Percentiles rank a stretch among this genome's conserved stretches.
Evolutionary conservation across 2,113 vertebrate genomes (phyloP).

Genomic region (Acrocephalus kingi): DNA sequence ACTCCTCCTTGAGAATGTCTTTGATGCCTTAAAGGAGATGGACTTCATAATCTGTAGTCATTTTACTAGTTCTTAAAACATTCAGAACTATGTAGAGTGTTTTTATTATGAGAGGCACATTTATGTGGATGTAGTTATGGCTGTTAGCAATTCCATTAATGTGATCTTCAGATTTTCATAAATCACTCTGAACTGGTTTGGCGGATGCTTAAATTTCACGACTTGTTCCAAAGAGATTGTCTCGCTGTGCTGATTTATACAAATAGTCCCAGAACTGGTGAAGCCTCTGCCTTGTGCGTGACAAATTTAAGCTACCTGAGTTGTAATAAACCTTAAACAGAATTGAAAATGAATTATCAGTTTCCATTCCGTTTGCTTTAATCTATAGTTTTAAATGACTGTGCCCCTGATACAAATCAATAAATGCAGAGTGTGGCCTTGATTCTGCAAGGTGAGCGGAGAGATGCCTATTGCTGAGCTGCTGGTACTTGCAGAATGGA

Average conservation of each 20-base stretch:
- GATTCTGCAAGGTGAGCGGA: background rate
- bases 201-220: conserved; percentile 23
- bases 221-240: conserved; percentile 49
- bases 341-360: conserved; percentile 18
- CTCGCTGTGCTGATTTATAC: conserved; percentile 30
- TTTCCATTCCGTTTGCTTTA: conserved; percentile 32
- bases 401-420: background rate
- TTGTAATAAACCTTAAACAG: conserved; percentile 33
- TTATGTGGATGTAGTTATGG: conserved; percentile 63
- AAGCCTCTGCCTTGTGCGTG: background rate
- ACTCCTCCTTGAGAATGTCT: conserved; percentile 66
- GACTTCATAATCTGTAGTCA: conserved; percentile 52
- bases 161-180: conserved; percentile 49
- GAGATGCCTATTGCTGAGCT: background rate
- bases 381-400: conserved; percentile 7
- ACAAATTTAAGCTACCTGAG: conserved; percentile 32
- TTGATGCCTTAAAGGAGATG: conserved; percentile 60
- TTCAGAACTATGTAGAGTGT: conserved; percentile 48
- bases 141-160: conserved; percentile 62
- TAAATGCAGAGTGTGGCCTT: background rate
- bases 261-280: background rate
- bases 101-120: conserved; percentile 64
- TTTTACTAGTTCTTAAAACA: conserved; percentile 67
- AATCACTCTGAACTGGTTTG: conserved; percentile 51
- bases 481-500: background rate